Evolutionary conservation across 1,140 invertebrate species (phyloP).

Genomic region (Hermatobates lingyangjiaoensis): DNA sequence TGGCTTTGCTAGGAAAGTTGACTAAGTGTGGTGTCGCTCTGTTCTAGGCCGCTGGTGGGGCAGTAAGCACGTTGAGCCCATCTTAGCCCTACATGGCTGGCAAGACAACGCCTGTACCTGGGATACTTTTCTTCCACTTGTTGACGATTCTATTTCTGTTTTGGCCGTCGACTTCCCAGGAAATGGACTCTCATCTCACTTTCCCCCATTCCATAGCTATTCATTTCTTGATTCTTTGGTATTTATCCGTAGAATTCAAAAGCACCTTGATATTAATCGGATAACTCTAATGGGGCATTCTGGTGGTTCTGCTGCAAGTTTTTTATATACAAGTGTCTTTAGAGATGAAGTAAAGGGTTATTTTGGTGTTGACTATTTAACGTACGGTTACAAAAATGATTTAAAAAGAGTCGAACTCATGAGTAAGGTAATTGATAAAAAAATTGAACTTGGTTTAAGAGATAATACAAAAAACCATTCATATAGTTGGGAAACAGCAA

Average conservation of each 20-base stretch:
- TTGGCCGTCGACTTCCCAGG: slow-evolving; percentile 61
- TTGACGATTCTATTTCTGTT: slow-evolving; percentile 28
- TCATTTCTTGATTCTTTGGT: slow-evolving; percentile 48
- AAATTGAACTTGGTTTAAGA: slow-evolving; percentile 43
- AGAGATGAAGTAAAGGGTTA: slow-evolving; percentile 39
- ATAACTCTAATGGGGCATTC: slow-evolving; percentile 61
- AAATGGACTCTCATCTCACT: slow-evolving; percentile 64
- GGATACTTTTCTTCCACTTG: slow-evolving; percentile 44
- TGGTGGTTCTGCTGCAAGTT: slow-evolving; percentile 54
- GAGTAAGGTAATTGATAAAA: slow-evolving; percentile 45
- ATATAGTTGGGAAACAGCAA: slow-evolving; percentile 10
- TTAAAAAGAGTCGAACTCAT: slow-evolving; percentile 33
- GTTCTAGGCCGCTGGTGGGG: slow-evolving; percentile 65
- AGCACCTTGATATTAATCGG: slow-evolving; percentile 58
- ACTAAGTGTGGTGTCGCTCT: too few species aligned
- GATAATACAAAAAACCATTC: slow-evolving; percentile 1
- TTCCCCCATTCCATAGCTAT: slow-evolving; percentile 48
- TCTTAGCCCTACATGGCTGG: slow-evolving; percentile 71
- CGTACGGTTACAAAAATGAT: slow-evolving; percentile 43
- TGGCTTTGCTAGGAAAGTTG: too few species aligned
- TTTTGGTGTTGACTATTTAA: slow-evolving; percentile 13
- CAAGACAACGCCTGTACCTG: slow-evolving; percentile 76
- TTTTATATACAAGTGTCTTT: slow-evolving; percentile 55
- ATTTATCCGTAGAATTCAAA: slow-evolving; percentile 48
- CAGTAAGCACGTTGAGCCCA: slow-evolving; percentile 40